These are phyloP conservation scores for Rachycentron canadum DNA, from an alignment of 2,797 vertebrate species.

Conservation along the genomic window DNA sequence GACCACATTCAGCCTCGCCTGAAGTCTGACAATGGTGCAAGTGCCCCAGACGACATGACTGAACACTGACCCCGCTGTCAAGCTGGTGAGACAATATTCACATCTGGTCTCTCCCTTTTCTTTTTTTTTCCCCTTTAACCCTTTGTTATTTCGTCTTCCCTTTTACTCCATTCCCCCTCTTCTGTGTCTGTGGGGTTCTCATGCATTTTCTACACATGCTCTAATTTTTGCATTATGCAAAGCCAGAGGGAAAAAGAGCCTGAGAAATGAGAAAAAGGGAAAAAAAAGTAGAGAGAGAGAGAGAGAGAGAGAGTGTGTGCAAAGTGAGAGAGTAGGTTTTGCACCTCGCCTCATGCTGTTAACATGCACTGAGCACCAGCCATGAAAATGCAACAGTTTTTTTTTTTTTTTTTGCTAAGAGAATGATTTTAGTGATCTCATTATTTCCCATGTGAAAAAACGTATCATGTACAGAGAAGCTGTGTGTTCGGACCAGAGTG, in stretches of 20 bases:
- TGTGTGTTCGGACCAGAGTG: slow-evolving; percentile 37
- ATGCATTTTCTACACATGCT: slow-evolving; percentile 43
- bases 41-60: slow-evolving; percentile 17
- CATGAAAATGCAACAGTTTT: slow-evolving; percentile 56
- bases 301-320: neutral
- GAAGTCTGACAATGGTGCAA: slow-evolving; percentile 50
- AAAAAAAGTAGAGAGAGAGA: neutral
- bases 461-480: slow-evolving; percentile 53
- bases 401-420: slow-evolving; percentile 46
- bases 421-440: slow-evolving; percentile 68
- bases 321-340: slow-evolving; percentile 32
- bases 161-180: neutral
- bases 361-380: slow-evolving; percentile 53
- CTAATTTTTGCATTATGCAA: slow-evolving; percentile 37
- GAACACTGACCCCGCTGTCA: slow-evolving; percentile 45
- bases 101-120: slow-evolving; percentile 8
- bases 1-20: slow-evolving; percentile 41
- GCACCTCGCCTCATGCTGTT: slow-evolving; percentile 48
- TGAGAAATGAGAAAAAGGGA: neutral
- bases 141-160: slow-evolving; percentile 1
- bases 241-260: slow-evolving; percentile 27
- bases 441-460: slow-evolving; percentile 67
- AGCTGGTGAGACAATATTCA: slow-evolving; percentile 33
- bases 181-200: slow-evolving; percentile 31
- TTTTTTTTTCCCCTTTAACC: neutral